These are phyloP conservation scores for Ichneumoninae sp. DNA, from an alignment of 2,888 invertebrate genomes.

Conservation along the genomic window DNA sequence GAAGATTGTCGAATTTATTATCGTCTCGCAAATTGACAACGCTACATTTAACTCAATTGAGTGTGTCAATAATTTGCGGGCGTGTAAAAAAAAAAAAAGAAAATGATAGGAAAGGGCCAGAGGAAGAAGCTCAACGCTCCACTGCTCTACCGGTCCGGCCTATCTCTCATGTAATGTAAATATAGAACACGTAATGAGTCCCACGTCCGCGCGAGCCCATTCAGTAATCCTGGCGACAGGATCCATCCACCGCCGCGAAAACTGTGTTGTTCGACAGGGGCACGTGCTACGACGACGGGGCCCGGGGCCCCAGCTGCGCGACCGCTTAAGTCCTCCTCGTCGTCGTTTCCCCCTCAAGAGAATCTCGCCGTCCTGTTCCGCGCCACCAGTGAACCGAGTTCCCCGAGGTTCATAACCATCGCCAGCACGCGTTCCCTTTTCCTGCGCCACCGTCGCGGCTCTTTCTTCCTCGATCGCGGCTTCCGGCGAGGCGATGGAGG, in stretches of 20 bases:
- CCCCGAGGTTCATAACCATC: neutral
- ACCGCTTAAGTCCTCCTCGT: slow-evolving; percentile 40
- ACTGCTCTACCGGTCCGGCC: neutral
- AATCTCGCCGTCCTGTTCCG: slow-evolving; percentile 60
- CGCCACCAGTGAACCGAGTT: slow-evolving; percentile 37
- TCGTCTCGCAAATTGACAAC: neutral
- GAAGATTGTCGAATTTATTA: neutral
- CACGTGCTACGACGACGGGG: slow-evolving; percentile 44
- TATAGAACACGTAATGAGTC: slow-evolving; percentile 52
- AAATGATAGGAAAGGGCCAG: neutral
- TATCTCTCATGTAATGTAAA: slow-evolving; percentile 3
- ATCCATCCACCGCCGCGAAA: slow-evolving; percentile 30
- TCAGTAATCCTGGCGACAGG: slow-evolving; percentile 55
- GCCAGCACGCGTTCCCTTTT: slow-evolving; percentile 18
- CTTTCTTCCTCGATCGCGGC: slow-evolving; percentile 58
- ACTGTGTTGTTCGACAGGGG: slow-evolving; percentile 33
- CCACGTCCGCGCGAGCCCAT: slow-evolving; percentile 34
- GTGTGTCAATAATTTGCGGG: neutral
- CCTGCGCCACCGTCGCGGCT: slow-evolving; percentile 19
- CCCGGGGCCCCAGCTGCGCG: slow-evolving; percentile 53
- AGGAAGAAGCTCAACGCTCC: slow-evolving; percentile 1
- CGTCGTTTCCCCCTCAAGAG: slow-evolving; percentile 34
- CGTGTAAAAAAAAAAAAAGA: neutral
- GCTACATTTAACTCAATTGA: neutral
- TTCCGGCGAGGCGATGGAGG: slow-evolving; percentile 57